Percentiles rank a stretch among this genome's conserved stretches.
These are phyloP conservation scores for Eupithecia dodoneata DNA, from an alignment of 2,888 invertebrate species.

Conservation along the genomic window DNA sequence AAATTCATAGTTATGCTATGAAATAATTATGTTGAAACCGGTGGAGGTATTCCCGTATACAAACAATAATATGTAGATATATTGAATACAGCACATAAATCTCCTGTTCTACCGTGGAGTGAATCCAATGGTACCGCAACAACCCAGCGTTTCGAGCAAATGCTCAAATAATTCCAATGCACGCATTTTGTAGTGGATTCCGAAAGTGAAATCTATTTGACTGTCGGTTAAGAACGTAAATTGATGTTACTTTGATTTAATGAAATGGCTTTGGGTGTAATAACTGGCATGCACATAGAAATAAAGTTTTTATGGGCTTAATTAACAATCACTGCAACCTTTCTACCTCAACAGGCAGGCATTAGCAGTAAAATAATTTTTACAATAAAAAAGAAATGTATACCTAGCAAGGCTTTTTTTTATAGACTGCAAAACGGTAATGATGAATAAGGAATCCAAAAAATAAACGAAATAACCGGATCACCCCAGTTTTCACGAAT, in stretches of 20 bases:
- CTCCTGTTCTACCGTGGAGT: slow-evolving; percentile 55
- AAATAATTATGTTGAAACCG: slow-evolving; percentile 54
- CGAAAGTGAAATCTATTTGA: slow-evolving; percentile 56
- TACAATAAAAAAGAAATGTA: background rate
- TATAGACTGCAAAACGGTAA: background rate
- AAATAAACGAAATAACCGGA: slow-evolving; percentile 10
- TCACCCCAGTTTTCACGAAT: slow-evolving; percentile 30
- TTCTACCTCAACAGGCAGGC: slow-evolving; percentile 10
- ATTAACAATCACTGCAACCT: slow-evolving; percentile 4
- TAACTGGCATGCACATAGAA: slow-evolving; percentile 1
- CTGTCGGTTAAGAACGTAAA: slow-evolving; percentile 42
- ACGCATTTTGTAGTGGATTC: slow-evolving; percentile 58
- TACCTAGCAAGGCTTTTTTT: background rate
- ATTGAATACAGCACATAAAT: slow-evolving; percentile 66
- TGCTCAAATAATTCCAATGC: slow-evolving; percentile 65
- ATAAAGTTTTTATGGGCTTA: slow-evolving; percentile 1
- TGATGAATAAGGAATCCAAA: background rate
- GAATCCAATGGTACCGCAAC: slow-evolving; percentile 60
- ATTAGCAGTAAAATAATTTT: background rate
- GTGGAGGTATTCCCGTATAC: slow-evolving; percentile 44
- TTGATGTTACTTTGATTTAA: slow-evolving; percentile 25
- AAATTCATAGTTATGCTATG: slow-evolving; percentile 39
- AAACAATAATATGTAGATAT: slow-evolving; percentile 57
- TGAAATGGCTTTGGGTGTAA: slow-evolving; percentile 15
- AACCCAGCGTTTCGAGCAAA: slow-evolving; percentile 56